Conservation (phyloP, 1,140 invertebrate genomes). For the Trichonephila inaurata region DNA sequence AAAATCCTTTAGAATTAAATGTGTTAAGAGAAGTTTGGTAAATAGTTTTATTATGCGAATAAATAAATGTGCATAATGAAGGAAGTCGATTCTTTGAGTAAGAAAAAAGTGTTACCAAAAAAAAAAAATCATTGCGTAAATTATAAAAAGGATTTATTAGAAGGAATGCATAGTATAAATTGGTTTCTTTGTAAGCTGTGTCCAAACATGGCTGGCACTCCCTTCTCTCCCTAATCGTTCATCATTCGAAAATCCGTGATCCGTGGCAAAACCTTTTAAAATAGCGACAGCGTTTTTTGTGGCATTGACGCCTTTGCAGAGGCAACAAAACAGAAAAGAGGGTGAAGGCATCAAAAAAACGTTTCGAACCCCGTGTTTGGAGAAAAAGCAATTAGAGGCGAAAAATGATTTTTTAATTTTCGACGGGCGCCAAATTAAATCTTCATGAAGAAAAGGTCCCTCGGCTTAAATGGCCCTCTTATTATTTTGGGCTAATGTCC, state of each 20-base stretch:
- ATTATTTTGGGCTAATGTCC: constrained; percentile 55
- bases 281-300: constrained; percentile 31
- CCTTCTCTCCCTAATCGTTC: neutral
- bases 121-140: no score
- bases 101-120: no score
- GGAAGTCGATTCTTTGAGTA: no score
- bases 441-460: constrained; percentile 54
- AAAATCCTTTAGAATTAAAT: no score
- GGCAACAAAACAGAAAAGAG: constrained; percentile 34
- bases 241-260: neutral
- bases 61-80: no score
- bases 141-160: no score
- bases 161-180: no score
- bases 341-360: constrained; percentile 33
- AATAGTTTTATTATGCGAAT: no score
- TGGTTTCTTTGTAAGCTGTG: neutral
- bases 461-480: constrained; percentile 26
- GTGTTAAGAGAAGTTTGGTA: no score
- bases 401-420: constrained; percentile 70
- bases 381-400: constrained; percentile 60
- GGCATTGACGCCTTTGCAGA: neutral
- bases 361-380: constrained; percentile 10
- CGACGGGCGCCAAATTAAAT: constrained; percentile 67
- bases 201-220: constrained; percentile 11
- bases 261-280: constrained; percentile 65